These are phyloP conservation scores for Melinopterus prodromus DNA, from an alignment of 2,888 invertebrate genomes.

Conservation along the genomic window DNA sequence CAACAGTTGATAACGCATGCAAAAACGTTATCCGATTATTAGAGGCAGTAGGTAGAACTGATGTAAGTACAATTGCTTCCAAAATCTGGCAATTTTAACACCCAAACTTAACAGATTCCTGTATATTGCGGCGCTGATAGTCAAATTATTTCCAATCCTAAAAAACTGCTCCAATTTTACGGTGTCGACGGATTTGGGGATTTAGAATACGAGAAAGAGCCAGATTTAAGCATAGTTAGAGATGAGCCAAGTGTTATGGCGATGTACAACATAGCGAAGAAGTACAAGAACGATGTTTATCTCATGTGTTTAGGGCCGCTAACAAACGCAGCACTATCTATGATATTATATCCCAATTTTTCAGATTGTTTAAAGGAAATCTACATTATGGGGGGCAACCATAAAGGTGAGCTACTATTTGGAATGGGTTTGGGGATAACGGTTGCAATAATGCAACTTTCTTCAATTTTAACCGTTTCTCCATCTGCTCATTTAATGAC, in stretches of 20 bases:
- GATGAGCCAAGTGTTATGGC: constrained; percentile 64
- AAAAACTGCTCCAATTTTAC: constrained; percentile 61
- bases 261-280: constrained; percentile 62
- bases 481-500: too few species aligned
- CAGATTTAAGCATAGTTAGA: constrained; percentile 47
- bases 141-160: constrained; percentile 58
- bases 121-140: constrained; percentile 71
- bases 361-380: constrained; percentile 70
- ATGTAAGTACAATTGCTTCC: constrained; percentile 60
- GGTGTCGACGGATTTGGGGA: constrained; percentile 81
- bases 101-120: constrained; percentile 66
- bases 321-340: constrained; percentile 81
- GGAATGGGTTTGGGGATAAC: too few species aligned
- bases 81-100: background rate
- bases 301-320: constrained; percentile 76
- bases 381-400: constrained; percentile 83
- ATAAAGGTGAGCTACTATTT: constrained; percentile 63
- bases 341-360: constrained; percentile 74
- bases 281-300: constrained; percentile 61
- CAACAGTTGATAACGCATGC: constrained; percentile 70
- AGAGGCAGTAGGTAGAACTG: constrained; percentile 64
- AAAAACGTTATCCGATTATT: constrained; percentile 74
- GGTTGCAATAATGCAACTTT: too few species aligned
- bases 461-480: too few species aligned
- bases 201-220: constrained; percentile 49